Conservation (phyloP, 2,113 vertebrate species). For the Elanoides forficatus region DNA sequence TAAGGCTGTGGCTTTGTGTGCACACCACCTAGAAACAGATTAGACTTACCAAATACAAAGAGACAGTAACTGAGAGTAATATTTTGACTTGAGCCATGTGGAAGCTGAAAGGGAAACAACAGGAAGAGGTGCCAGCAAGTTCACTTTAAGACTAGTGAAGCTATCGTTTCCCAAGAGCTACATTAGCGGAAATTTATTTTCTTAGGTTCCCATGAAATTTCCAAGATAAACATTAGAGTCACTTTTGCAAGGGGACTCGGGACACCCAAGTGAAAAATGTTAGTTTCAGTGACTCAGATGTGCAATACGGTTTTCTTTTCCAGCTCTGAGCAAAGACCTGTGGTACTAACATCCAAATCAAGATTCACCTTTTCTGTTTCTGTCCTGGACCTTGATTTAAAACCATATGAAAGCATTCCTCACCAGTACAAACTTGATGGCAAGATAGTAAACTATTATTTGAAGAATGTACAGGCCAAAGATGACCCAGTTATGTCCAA, state of each 20-base stretch:
- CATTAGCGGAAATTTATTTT: neutral
- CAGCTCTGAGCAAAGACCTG: conserved; percentile 77
- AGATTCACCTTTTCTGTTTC: conserved; percentile 87
- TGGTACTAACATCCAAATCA: conserved; percentile 77
- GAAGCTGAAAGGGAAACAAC: neutral
- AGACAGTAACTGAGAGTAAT: neutral
- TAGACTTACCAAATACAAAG: neutral
- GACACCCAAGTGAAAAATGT: neutral
- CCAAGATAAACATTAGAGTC: neutral
- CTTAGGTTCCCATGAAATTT: neutral
- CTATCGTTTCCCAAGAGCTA: neutral
- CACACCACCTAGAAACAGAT: neutral
- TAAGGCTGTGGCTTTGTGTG: neutral
- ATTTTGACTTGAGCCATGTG: neutral
- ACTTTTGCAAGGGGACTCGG: neutral
- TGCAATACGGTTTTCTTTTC: conserved; percentile 22
- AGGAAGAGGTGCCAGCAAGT: neutral
- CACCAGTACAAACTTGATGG: conserved; percentile 89
- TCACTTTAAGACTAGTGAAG: neutral
- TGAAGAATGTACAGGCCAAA: conserved; percentile 78
- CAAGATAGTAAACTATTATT: conserved; percentile 90
- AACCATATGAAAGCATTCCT: conserved; percentile 89
- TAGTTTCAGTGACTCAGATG: neutral
- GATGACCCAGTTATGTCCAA: conserved; percentile 66
- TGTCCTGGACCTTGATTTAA: conserved; percentile 93